Evolutionary conservation across 2,888 invertebrate genomes (phyloP).

Genomic region (Conistra vaccinii): DNA sequence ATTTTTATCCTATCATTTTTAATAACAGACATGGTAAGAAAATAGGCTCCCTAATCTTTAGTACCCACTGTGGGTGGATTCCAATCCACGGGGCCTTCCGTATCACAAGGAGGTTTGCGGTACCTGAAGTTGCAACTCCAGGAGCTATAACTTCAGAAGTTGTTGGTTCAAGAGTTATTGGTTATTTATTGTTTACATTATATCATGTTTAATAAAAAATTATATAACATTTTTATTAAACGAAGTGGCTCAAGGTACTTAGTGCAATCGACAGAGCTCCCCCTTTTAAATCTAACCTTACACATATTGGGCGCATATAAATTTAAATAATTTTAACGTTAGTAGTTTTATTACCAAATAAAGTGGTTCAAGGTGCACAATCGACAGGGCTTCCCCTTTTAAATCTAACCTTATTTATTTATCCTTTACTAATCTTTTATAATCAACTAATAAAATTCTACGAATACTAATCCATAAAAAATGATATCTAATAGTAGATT

Average conservation of each 20-base stretch:
- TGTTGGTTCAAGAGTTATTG: too few relatives aligned
- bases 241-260: neutral
- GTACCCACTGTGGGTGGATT: too few relatives aligned
- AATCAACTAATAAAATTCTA: neutral
- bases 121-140: too few relatives aligned
- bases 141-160: too few relatives aligned
- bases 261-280: neutral
- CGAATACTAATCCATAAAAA: neutral
- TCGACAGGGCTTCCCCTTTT: neutral
- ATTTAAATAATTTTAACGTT: too few relatives aligned
- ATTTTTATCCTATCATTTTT: neutral
- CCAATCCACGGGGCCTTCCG: too few relatives aligned
- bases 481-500: neutral
- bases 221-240: neutral
- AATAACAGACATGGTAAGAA: too few relatives aligned
- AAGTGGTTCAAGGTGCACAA: neutral
- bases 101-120: too few relatives aligned
- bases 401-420: neutral
- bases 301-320: too few relatives aligned
- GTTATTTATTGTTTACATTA: too few relatives aligned
- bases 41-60: neutral
- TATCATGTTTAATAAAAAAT: neutral
- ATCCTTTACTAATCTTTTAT: conserved; percentile 6
- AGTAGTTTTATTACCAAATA: conserved; percentile 9
- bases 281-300: neutral